Conservation (phyloP, 2,113 vertebrate species). For the Macrotus californicus region DNA sequence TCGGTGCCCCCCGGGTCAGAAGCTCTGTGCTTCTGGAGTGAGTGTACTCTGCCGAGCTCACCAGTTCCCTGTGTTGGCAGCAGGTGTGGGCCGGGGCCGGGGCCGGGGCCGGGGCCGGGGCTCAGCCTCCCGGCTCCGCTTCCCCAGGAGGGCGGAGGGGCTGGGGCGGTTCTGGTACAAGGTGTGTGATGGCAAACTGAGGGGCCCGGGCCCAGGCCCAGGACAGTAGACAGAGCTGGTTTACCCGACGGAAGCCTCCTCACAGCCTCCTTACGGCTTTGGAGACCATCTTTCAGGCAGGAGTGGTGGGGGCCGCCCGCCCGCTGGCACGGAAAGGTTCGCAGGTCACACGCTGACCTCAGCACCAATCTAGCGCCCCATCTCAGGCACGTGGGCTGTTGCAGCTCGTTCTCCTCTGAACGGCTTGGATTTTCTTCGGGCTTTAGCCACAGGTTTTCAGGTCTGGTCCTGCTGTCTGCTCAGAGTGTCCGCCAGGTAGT, state of each 20-base stretch:
- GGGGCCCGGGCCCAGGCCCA: not conserved
- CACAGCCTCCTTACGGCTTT: not conserved
- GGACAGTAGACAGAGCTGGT: not conserved
- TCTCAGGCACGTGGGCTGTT: rapidly evolving
- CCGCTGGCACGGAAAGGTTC: not conserved
- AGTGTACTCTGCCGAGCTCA: not conserved
- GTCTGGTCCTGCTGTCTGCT: not conserved
- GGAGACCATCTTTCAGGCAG: not conserved
- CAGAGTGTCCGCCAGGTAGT: not conserved
- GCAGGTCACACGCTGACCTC: not conserved
- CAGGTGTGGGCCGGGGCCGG: not conserved
- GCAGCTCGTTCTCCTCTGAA: not conserved
- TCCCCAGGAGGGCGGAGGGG: not conserved
- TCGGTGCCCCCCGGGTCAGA: not conserved
- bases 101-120: not conserved
- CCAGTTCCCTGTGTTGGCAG: rapidly evolving
- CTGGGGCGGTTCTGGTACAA: not conserved
- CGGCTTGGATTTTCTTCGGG: not conserved
- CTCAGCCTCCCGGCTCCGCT: no score
- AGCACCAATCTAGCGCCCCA: no score
- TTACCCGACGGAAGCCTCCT: no score
- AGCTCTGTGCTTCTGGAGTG: not conserved
- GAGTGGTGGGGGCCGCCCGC: no score
- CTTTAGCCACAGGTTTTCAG: not conserved
- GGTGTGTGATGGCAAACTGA: not conserved